These are phyloP conservation scores for Andrena praecox DNA, from an alignment of 2,888 invertebrate genomes.

Conservation along the genomic window DNA sequence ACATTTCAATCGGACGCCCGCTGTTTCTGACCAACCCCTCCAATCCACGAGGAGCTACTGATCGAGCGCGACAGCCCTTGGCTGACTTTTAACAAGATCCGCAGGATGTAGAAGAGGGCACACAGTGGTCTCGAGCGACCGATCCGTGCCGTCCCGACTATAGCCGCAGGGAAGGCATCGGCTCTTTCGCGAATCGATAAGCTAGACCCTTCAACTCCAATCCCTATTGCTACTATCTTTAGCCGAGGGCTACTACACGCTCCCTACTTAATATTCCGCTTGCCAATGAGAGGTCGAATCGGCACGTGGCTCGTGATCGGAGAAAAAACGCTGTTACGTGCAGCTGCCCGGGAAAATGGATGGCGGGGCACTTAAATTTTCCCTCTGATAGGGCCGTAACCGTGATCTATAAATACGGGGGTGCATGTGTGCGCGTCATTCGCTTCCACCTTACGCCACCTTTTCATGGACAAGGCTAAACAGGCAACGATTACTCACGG, in stretches of 20 bases:
- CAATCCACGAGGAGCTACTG: no score
- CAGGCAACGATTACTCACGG: slow-evolving; percentile 50
- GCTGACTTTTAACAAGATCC: no score
- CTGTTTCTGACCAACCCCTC: no score
- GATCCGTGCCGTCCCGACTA: no score
- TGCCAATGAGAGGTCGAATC: not conserved
- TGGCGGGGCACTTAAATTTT: slow-evolving; percentile 45
- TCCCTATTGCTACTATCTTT: slow-evolving; percentile 34
- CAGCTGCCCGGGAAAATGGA: not conserved
- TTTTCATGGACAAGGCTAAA: slow-evolving; percentile 65
- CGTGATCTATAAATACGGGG: slow-evolving; percentile 58
- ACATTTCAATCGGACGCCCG: slow-evolving; percentile 56
- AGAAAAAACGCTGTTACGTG: not conserved
- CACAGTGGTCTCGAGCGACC: no score
- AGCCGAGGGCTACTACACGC: not conserved
- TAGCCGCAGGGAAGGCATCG: not conserved
- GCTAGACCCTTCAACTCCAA: slow-evolving; percentile 23
- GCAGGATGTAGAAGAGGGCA: no score
- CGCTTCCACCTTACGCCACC: slow-evolving; percentile 60
- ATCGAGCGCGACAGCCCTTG: no score
- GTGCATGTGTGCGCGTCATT: slow-evolving; percentile 60
- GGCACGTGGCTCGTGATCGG: not conserved
- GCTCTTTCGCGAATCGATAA: slow-evolving; percentile 6
- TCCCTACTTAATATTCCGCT: not conserved
- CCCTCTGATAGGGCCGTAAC: slow-evolving; percentile 34